Evolutionary conservation across 2,113 vertebrate genomes (phyloP), one percentile per base, ranked within the genome.

Genomic region (Pavo muticus): DNA sequence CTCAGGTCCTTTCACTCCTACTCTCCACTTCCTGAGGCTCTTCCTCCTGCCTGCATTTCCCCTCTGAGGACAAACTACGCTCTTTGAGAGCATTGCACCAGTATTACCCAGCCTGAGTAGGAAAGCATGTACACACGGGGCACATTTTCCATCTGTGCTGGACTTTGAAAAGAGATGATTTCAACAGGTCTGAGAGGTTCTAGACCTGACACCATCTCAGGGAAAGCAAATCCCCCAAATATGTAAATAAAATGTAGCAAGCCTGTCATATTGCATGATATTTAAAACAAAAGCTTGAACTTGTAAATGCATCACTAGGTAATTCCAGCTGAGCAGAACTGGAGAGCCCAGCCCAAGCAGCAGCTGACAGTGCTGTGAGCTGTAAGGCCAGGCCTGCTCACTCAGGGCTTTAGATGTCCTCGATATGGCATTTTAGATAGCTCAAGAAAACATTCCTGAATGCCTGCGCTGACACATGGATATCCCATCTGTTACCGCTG

Each of bases 171-270:
- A 52, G 81, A 75, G 37, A 32, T 1, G 6, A 42, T 35, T 71
- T 84, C 9, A 11, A 20, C 20, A 64, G 52, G 39, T 8, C 73
- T 78, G 73, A 79, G 48, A 21, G n/a, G 15, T 79, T 80, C n/a
- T 11, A 59, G 59, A 32, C 9, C 47, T 40, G 52, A 37, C 29
- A 19, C 0, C 44, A 57, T 48, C n/a, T 68, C 15, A 50, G 47
- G 40, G 25, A 71, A 71, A 84, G 11, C 6, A 78, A 92, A 94
- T 87, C 35, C 44, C 74, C 50, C 56, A 73, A 83, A 42, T 24
- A 40, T 68, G 9, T 42, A 78, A 83, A 27, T n/a, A 44, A 73
- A 45, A 63, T 21, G 9, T 37, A 30, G 3, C 25, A 19, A 19
- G 4, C 40, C 25, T 35, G 17, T 56, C 56, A 73, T 47, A 35